These are phyloP conservation scores for Arbacia lixula DNA, from an alignment of 53 echinoderm and acorn worm species.

Conservation along the genomic window DNA sequence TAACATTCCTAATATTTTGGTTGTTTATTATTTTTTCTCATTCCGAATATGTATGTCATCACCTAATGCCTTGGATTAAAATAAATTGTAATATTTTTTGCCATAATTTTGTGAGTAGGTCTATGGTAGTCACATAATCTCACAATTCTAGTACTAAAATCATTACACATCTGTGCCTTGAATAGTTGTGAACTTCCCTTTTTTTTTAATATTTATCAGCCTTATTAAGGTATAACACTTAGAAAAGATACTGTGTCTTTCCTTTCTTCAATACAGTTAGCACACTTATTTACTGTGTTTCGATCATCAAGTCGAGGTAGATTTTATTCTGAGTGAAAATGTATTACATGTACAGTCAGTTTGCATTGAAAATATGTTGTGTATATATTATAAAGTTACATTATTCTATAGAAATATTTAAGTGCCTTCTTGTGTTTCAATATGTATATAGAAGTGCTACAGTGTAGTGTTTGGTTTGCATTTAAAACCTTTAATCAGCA, in stretches of 20 bases:
- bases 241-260: not conserved
- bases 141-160: no score
- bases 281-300: no score
- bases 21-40: not conserved
- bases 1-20: slow-evolving; percentile 32
- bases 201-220: not conserved
- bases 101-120: no score
- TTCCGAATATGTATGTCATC: slow-evolving; percentile 37
- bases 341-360: not conserved
- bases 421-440: slow-evolving; percentile 35
- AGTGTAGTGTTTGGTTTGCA: slow-evolving; percentile 10
- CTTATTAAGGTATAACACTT: not conserved
- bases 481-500: no score
- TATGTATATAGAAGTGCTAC: slow-evolving; percentile 32
- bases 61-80: slow-evolving; percentile 23
- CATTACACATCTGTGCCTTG: no score
- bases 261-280: no score
- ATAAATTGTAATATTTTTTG: no score
- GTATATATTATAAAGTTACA: slow-evolving; percentile 53
- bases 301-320: no score
- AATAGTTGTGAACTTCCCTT: no score
- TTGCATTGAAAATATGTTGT: slow-evolving; percentile 17
- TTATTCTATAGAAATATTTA: slow-evolving; percentile 63
- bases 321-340: not conserved
- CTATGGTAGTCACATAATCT: no score